A percentile compares a stretch with the other conserved stretches of the same genome.
phyloP scores from a whole-genome alignment of 1,140 invertebrate genomes.

The Drosophila erecta region DNA sequence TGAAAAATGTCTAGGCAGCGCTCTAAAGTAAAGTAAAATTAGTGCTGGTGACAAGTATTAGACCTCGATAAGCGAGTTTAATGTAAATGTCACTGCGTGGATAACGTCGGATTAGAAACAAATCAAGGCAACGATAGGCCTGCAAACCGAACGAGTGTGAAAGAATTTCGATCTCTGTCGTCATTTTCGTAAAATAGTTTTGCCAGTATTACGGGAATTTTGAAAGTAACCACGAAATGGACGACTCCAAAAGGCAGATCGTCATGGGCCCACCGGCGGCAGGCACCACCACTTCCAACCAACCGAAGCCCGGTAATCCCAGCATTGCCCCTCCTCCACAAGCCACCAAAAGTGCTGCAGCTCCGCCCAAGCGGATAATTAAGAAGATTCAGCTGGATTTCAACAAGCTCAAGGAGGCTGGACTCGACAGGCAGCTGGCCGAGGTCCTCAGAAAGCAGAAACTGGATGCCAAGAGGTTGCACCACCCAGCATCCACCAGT shows the following conservation, averaged over 20 bases:
- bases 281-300: conserved; percentile 11
- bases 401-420: conserved; percentile 67
- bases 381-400: conserved; percentile 70
- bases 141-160: background rate
- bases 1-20: conserved; percentile 1
- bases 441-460: conserved; percentile 67
- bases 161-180: conserved; percentile 1
- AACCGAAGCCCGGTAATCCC: conserved; percentile 4
- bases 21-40: background rate
- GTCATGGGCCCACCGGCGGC: conserved; percentile 32
- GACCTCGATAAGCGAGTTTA: background rate
- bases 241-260: conserved; percentile 11
- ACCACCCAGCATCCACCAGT: background rate
- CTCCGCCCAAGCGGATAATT: conserved; percentile 54
- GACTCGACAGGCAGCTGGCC: conserved; percentile 69
- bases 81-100: no score
- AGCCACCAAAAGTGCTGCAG: conserved; percentile 5
- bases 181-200: conserved; percentile 4
- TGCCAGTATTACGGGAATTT: background rate
- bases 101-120: no score
- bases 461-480: background rate
- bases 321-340: conserved; percentile 10
- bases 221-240: background rate
- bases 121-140: background rate
- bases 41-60: background rate